Evolutionary conservation across 2,888 invertebrate species (phyloP), one percentile per base, ranked within the genome.

Genomic region (Tetheella fluctuosa): DNA sequence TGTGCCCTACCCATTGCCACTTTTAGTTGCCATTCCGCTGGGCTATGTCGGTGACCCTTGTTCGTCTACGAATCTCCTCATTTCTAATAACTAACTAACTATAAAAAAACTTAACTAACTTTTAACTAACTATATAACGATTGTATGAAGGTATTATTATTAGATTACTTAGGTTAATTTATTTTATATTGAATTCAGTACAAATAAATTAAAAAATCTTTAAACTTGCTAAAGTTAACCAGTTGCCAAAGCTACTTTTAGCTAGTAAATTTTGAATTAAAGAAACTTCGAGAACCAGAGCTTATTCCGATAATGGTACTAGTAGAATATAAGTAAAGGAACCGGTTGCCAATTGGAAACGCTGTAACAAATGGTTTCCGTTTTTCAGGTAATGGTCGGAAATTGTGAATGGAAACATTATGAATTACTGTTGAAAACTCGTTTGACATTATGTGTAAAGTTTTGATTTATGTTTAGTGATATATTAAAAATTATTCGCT

Each of bases 341-440:
- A 48, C 20, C 20, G 20, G 10, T 48, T 20, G 17, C 20, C 48
- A 48, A 48, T 48, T 20, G 42, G 42, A 48, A 48, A 48, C 10
- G 20, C 17, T 48, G 10, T 20, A 20, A 48, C 48, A 48, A 48
- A 48, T 48, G 48, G 20, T 10, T 48, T n/a, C 17, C 48, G 48
- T 48, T 48, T 48, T 20, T 48, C 48, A 48, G 48, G 48, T 48
- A 48, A 48, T 48, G 48, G 48, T 48, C 8, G 42, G 42, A 42
- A 42, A 42, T 42, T 17, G 42, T 42, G 42, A 42, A 42, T 48
- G 48, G 20, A 20, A 48, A 15, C 20, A 42, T 42, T 20, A 48
- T 48, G 48, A 48, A 48, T 48, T 48, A 48, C 48, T n/a, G 48
- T 48, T 48, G 20, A 48, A 48, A 48, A 48, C 48, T 48, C 10